Evolutionary conservation across 1,140 invertebrate species (phyloP).

Genomic region (Drosophila malerkotliana): DNA sequence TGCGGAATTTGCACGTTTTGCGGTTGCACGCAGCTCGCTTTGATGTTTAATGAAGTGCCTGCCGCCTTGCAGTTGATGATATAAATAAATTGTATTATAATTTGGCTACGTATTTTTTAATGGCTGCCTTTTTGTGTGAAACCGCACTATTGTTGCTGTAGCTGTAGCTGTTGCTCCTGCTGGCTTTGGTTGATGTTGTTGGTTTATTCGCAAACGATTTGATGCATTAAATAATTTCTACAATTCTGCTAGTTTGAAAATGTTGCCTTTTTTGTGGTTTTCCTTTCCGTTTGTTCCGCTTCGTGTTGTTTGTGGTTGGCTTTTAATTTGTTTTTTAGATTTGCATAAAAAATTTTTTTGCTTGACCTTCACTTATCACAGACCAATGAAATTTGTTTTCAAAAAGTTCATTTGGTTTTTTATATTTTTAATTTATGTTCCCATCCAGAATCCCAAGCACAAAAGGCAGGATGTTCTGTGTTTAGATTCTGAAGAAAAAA

Average conservation of each 20-base stretch:
- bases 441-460: constrained; percentile 22
- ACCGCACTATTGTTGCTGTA: constrained; percentile 47
- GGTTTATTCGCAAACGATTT: constrained; percentile 66
- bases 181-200: constrained; percentile 33
- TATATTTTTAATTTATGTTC: constrained; percentile 28
- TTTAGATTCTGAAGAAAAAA: constrained; percentile 3
- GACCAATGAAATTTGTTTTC: constrained; percentile 74
- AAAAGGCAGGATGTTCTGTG: constrained; percentile 14
- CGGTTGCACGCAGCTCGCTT: constrained; percentile 73
- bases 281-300: constrained; percentile 49
- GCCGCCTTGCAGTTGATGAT: constrained; percentile 67
- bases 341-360: constrained; percentile 38
- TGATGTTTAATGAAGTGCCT: constrained; percentile 78
- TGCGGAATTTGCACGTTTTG: constrained; percentile 63
- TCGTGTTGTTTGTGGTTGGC: constrained; percentile 42
- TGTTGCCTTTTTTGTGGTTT: constrained; percentile 66
- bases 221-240: constrained; percentile 78
- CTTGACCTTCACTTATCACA: constrained; percentile 83
- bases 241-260: constrained; percentile 75
- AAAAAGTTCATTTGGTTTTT: constrained; percentile 61
- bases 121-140: constrained; percentile 51
- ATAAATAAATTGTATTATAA: constrained; percentile 74
- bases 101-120: constrained; percentile 67
- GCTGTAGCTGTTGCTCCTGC: constrained; percentile 25
- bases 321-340: constrained; percentile 37